Evolutionary conservation across 2,797 vertebrate species (phyloP).

Genomic region (Coranthus polyacanthus): DNA sequence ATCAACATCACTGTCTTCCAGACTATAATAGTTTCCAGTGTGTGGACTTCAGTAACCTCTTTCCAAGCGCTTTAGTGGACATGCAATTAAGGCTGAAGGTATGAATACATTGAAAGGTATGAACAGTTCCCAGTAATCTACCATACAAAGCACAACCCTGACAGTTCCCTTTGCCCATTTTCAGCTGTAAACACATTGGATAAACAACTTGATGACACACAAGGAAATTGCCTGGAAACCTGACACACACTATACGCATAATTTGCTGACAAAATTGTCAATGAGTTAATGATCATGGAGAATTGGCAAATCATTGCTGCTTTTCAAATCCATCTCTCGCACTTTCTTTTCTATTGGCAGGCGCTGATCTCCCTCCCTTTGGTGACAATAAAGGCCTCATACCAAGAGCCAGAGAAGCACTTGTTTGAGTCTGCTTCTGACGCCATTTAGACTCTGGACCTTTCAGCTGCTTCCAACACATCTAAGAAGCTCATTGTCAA

Average conservation of each 20-base stretch:
- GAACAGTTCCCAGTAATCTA: conserved; percentile 19
- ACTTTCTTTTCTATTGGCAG: conserved; percentile 68
- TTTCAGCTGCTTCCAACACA: neutral
- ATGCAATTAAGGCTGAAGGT: conserved; percentile 1
- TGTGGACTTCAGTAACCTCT: conserved; percentile 40
- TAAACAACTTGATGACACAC: conserved; percentile 67
- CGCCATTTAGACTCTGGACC: neutral
- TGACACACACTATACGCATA: conserved; percentile 55
- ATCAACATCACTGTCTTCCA: conserved; percentile 52
- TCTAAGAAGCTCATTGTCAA: neutral
- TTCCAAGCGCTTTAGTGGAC: conserved; percentile 21
- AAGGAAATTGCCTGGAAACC: conserved; percentile 71
- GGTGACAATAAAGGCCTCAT: conserved; percentile 57
- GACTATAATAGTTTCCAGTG: conserved; percentile 39
- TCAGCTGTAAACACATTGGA: conserved; percentile 29
- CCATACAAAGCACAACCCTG: conserved; percentile 15
- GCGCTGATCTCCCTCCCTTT: conserved; percentile 38
- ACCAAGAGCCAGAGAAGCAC: conserved; percentile 29
- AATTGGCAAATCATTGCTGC: conserved; percentile 60
- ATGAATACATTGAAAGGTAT: conserved; percentile 19
- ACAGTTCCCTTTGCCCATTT: conserved; percentile 22
- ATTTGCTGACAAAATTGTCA: conserved; percentile 78
- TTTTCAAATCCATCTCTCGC: conserved; percentile 66
- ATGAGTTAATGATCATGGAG: conserved; percentile 73
- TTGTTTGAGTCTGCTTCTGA: conserved; percentile 26